Conservation (phyloP, 2,888 invertebrate genomes). For the Drosophila bunnanda region DNA sequence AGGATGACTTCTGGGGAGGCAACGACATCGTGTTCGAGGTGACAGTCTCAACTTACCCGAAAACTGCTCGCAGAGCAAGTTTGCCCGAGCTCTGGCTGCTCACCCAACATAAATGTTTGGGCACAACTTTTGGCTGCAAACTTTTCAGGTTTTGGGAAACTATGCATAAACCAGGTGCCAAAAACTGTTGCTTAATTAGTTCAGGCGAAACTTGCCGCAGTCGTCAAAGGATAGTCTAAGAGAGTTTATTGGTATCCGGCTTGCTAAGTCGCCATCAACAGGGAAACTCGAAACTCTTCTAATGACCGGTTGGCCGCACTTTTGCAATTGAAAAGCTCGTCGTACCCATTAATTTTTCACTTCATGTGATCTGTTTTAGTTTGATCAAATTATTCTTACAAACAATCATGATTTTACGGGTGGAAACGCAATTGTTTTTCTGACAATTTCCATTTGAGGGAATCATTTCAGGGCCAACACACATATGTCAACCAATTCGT, state of each 20-base stretch:
- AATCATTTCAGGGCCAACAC: background rate
- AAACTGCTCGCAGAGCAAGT: conserved; percentile 17
- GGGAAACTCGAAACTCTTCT: conserved; percentile 13
- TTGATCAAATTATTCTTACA: background rate
- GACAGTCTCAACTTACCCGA: conserved; percentile 27
- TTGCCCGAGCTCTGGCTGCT: conserved; percentile 16
- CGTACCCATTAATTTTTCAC: background rate
- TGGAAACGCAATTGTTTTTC: background rate
- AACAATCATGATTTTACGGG: background rate
- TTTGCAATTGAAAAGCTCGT: background rate
- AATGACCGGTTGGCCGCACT: conserved; percentile 1
- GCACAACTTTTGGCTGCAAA: conserved; percentile 57
- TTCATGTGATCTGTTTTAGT: background rate
- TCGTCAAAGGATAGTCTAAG: conserved; percentile 14
- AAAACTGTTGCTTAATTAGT: conserved; percentile 65
- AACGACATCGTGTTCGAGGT: conserved; percentile 3
- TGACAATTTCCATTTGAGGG: conserved; percentile 5
- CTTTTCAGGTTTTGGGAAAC: conserved; percentile 35
- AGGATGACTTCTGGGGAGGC: conserved; percentile 1
- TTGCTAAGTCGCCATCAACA: conserved; percentile 18
- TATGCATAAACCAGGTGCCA: conserved; percentile 57
- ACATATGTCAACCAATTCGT: background rate
- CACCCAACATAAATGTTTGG: conserved; percentile 52
- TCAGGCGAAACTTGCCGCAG: conserved; percentile 28
- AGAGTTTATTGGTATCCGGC: conserved; percentile 37